Percentiles rank a stretch among this genome's conserved stretches.
Conservation (phyloP, 2,113 vertebrate genomes). For the Natator depressus region DNA sequence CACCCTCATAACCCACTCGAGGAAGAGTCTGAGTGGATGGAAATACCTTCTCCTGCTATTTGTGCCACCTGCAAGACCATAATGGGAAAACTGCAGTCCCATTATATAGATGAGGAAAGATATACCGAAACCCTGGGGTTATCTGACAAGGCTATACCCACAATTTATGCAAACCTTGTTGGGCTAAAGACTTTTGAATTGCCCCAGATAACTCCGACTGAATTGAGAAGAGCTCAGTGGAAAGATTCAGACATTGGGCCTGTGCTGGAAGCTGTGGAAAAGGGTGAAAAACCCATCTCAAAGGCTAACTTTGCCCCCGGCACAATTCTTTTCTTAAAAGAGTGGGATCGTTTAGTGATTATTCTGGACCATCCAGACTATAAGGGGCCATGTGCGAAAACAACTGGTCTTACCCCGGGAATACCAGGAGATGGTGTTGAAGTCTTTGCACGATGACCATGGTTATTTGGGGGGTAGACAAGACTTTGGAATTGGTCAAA, state of each 20-base stretch:
- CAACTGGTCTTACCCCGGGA: neutral
- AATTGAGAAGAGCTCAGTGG: no score
- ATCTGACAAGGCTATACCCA: no score
- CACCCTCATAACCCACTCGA: no score
- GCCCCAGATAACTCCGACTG: no score
- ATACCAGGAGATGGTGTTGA: neutral
- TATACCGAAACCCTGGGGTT: neutral
- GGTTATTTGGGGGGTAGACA: constrained; percentile 16
- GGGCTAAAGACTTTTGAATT: neutral
- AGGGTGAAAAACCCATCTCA: neutral
- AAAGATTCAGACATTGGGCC: no score
- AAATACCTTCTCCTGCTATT: no score
- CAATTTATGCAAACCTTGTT: no score
- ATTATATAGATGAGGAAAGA: no score
- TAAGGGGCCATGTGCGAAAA: neutral
- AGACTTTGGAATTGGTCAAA: constrained; percentile 5
- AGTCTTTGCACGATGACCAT: constrained; percentile 11
- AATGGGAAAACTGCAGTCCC: no score
- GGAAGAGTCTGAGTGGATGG: no score
- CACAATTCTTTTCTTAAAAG: neutral
- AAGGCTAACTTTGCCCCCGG: neutral
- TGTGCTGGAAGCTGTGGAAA: neutral
- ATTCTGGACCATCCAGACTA: no score
- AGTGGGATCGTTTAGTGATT: neutral
- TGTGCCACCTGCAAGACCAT: no score